Evolutionary conservation across 2,888 invertebrate genomes (phyloP).

Genomic region (Stegophylla sp.): DNA sequence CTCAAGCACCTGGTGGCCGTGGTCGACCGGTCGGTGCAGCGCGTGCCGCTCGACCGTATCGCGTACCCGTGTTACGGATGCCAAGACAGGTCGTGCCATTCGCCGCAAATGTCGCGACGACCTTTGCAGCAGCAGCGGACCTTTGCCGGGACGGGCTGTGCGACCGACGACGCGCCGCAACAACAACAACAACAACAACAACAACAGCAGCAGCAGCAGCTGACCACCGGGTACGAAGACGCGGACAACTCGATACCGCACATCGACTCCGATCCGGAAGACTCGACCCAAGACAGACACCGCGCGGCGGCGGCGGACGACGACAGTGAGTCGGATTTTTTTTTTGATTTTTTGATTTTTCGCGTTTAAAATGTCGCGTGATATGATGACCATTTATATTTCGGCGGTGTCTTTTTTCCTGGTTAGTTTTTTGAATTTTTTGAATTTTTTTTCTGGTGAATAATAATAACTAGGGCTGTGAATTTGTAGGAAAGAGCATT

Average conservation of each 20-base stretch:
- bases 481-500: too few species aligned
- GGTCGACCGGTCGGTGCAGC: constrained; percentile 74
- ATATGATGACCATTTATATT: too few species aligned
- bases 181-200: too few species aligned
- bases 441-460: too few species aligned
- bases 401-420: too few species aligned
- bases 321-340: background rate
- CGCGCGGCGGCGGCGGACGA: background rate
- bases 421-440: too few species aligned
- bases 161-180: constrained; percentile 66
- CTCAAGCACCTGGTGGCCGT: constrained; percentile 73
- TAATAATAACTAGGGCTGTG: too few species aligned
- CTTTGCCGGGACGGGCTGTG: constrained; percentile 60
- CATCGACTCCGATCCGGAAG: constrained; percentile 76
- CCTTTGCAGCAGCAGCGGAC: background rate
- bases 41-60: constrained; percentile 73
- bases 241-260: constrained; percentile 75
- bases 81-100: constrained; percentile 63
- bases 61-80: constrained; percentile 70
- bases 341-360: too few species aligned
- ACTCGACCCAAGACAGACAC: constrained; percentile 67
- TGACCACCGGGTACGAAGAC: constrained; percentile 68
- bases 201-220: constrained; percentile 61
- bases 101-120: background rate
- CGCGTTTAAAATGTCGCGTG: too few species aligned